These are phyloP conservation scores for Silurus aristotelis DNA, from an alignment of 2,797 vertebrate genomes.

Conservation along the genomic window DNA sequence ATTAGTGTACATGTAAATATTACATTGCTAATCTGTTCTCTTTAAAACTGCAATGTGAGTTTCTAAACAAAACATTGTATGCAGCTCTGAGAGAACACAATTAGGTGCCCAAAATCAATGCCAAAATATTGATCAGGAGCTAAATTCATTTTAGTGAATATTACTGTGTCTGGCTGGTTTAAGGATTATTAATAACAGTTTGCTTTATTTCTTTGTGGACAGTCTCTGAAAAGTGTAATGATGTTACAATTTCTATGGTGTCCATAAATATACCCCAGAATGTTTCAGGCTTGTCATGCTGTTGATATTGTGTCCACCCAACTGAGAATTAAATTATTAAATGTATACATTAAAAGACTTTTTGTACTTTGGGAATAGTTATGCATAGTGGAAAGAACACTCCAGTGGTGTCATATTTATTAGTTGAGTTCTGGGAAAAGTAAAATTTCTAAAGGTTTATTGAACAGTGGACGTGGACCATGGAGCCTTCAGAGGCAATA, in stretches of 20 bases:
- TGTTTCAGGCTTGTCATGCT: not conserved
- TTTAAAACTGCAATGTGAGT: not conserved
- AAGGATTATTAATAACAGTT: not conserved
- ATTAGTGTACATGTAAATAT: not conserved
- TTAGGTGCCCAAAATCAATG: constrained; percentile 6
- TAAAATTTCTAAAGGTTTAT: constrained; percentile 51
- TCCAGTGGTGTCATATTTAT: not conserved
- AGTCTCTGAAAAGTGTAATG: not conserved
- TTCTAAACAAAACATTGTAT: not conserved
- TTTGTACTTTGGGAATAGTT: not conserved
- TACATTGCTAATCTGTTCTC: not conserved
- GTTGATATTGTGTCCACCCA: not conserved
- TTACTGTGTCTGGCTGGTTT: not conserved
- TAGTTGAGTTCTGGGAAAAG: constrained; percentile 34
- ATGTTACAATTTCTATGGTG: not conserved
- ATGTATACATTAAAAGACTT: not conserved
- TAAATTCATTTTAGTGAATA: not conserved
- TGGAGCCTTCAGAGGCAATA: constrained; percentile 58
- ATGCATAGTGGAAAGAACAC: no score
- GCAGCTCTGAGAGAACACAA: not conserved
- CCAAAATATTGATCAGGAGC: not conserved
- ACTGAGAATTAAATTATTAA: not conserved
- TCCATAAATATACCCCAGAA: not conserved
- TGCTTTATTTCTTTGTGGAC: not conserved
- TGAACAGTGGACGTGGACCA: constrained; percentile 53